Conservation (phyloP, 2,113 vertebrate genomes). For the Arenaria interpres region DNA sequence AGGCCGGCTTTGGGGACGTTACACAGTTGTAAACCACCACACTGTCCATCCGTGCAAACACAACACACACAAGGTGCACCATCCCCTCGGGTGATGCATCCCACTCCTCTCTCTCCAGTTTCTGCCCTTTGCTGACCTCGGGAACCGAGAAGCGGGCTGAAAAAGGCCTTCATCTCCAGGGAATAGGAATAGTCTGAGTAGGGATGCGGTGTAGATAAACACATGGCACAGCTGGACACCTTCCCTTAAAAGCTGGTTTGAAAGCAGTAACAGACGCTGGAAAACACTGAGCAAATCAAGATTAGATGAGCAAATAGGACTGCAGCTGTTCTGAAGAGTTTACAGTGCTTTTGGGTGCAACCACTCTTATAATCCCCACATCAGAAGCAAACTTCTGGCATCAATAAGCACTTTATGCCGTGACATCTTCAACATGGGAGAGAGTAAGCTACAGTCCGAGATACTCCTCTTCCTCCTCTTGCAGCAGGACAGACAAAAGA, state of each 20-base stretch:
- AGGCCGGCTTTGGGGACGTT: neutral
- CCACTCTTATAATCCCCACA: neutral
- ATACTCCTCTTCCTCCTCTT: neutral
- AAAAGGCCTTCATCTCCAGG: neutral
- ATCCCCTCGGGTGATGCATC: neutral
- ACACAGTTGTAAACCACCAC: neutral
- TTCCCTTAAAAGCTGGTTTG: neutral
- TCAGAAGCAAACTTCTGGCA: neutral
- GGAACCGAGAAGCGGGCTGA: neutral
- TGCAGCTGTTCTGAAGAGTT: neutral
- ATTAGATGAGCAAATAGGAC: neutral
- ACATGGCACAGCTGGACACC: neutral
- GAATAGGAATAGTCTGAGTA: neutral
- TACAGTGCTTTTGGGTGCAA: neutral
- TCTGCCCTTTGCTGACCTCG: neutral
- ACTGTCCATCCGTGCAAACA: neutral
- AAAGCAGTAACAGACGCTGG: neutral
- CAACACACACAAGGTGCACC: neutral
- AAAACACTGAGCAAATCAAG: neutral
- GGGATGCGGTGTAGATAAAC: neutral
- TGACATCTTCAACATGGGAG: neutral
- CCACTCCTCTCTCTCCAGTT: neutral
- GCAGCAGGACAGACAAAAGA: neutral
- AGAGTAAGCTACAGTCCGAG: neutral
- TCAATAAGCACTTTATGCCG: neutral